Conservation (phyloP, 1,140 invertebrate genomes). For the Bombus confusus region DNA sequence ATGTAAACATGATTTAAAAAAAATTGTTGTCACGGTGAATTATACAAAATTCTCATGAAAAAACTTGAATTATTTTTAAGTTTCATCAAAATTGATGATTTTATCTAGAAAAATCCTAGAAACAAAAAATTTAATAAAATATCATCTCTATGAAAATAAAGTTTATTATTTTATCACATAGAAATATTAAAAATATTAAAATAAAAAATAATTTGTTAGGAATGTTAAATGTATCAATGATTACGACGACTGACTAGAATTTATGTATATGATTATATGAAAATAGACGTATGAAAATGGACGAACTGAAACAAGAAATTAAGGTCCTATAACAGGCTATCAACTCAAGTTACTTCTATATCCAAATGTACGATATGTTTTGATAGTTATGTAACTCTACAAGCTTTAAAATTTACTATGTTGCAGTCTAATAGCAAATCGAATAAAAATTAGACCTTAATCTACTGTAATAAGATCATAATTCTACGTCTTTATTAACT, state of each 20-base stretch:
- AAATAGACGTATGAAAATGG: slow-evolving; percentile 5
- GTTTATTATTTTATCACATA: background rate
- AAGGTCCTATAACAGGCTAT: slow-evolving; percentile 16
- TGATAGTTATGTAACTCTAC: slow-evolving; percentile 40
- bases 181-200: background rate
- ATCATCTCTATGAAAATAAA: background rate
- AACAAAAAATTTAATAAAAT: slow-evolving; percentile 1
- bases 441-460: slow-evolving; percentile 27
- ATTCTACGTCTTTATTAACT: slow-evolving; percentile 28
- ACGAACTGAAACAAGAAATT: slow-evolving; percentile 19
- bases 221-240: background rate
- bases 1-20: background rate
- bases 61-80: background rate
- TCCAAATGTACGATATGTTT: slow-evolving; percentile 20
- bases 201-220: background rate
- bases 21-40: background rate
- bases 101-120: background rate
- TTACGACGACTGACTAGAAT: background rate
- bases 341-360: slow-evolving; percentile 27
- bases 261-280: slow-evolving; percentile 1
- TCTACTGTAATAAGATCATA: slow-evolving; percentile 18
- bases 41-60: background rate
- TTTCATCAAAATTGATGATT: background rate
- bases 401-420: slow-evolving; percentile 38
- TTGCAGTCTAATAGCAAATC: slow-evolving; percentile 26